These are phyloP conservation scores for Pseudococcus viburni DNA, from an alignment of 2,888 invertebrate genomes.

Conservation along the genomic window DNA sequence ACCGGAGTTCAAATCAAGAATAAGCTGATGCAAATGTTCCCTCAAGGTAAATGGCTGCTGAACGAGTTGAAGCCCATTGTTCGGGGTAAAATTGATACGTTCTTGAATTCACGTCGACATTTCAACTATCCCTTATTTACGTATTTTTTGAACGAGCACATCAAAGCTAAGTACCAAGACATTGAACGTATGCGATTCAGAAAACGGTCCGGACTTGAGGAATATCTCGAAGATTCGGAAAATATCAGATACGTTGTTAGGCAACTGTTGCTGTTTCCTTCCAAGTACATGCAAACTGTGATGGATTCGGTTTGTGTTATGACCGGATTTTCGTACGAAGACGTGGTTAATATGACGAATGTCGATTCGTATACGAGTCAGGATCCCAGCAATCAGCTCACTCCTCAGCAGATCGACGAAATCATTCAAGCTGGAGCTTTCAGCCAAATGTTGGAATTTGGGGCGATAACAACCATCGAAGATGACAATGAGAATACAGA, in stretches of 20 bases:
- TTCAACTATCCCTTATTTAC: not conserved
- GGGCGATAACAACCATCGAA: not conserved
- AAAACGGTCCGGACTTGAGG: not conserved
- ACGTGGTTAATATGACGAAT: not conserved
- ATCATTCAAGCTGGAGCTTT: conserved; percentile 12
- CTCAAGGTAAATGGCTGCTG: not conserved
- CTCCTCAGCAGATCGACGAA: not conserved
- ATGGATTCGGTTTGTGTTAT: not conserved
- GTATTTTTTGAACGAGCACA: not conserved
- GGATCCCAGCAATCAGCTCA: not conserved
- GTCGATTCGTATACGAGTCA: not conserved
- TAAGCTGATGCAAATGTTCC: not conserved
- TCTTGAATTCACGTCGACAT: not conserved
- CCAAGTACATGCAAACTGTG: not conserved
- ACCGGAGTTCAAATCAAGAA: not conserved
- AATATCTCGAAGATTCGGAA: not conserved
- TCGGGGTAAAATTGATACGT: conserved; percentile 9
- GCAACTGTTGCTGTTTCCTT: conserved; percentile 7
- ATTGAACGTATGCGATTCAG: not conserved
- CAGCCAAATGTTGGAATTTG: not conserved
- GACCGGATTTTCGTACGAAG: not conserved
- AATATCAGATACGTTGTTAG: not conserved
- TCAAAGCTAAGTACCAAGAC: not conserved
- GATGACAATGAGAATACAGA: no score
- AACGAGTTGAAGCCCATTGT: not conserved